phyloP scores from a whole-genome alignment of 2,113 vertebrate species.

The Takifugu flavidus region DNA sequence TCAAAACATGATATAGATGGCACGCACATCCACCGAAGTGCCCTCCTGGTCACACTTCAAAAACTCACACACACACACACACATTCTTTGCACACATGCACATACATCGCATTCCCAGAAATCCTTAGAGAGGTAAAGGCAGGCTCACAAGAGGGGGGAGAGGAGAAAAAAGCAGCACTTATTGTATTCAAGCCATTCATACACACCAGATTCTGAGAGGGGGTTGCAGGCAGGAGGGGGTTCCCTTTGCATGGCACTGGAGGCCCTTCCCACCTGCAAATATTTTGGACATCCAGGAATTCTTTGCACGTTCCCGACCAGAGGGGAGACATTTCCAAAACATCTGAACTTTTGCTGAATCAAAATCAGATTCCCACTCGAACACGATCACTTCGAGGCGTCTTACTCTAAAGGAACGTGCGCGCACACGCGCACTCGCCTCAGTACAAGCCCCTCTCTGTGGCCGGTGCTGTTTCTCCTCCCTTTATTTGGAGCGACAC shows the following conservation, averaged over 20 bases:
- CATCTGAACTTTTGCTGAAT: conserved; percentile 15
- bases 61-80: conserved; percentile 4
- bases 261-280: conserved; percentile 73
- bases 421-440: conserved; percentile 19
- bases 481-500: conserved; percentile 40
- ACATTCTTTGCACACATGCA: conserved; percentile 20
- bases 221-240: conserved; percentile 73
- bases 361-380: conserved; percentile 16
- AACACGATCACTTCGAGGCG: conserved; percentile 14
- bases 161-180: conserved; percentile 83
- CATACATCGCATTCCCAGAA: conserved; percentile 60
- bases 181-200: conserved; percentile 92
- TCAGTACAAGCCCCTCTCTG: conserved; percentile 54
- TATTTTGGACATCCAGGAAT: conserved; percentile 76
- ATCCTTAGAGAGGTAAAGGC: conserved; percentile 65
- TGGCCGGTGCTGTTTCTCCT: conserved; percentile 50
- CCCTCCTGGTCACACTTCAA: conserved; percentile 28
- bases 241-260: conserved; percentile 75
- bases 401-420: conserved; percentile 25
- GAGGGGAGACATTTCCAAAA: conserved; percentile 40
- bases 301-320: conserved; percentile 68
- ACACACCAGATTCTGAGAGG: conserved; percentile 81
- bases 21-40: conserved; percentile 25
- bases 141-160: conserved; percentile 41
- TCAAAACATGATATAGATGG: conserved; percentile 33